phyloP scores from a whole-genome alignment of 2,113 vertebrate species.

The Xiphophorus maculatus region DNA sequence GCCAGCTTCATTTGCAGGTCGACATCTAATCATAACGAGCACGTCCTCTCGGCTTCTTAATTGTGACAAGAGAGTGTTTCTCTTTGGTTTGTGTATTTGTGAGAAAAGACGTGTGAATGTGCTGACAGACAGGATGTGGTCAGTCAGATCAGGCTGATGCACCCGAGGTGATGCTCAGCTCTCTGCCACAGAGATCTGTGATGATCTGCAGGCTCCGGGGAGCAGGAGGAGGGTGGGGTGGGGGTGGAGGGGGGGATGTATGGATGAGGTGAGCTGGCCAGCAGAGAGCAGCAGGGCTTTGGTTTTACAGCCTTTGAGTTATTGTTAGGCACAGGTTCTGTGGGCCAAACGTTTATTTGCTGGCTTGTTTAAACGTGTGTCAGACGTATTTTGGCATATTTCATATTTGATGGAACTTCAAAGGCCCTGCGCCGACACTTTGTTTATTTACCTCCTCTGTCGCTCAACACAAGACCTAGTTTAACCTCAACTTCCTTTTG shows the following conservation, averaged over 20 bases:
- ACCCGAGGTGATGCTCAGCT: slow-evolving; percentile 49
- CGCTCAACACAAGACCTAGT: background rate
- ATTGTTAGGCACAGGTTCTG: slow-evolving; percentile 34
- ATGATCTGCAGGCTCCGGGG: slow-evolving; percentile 33
- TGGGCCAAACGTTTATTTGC: slow-evolving; percentile 23
- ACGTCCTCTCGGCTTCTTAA: slow-evolving; percentile 8
- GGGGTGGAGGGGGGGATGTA: background rate
- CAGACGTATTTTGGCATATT: slow-evolving; percentile 8
- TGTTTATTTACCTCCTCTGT: slow-evolving; percentile 3
- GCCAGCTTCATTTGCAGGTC: slow-evolving; percentile 43
- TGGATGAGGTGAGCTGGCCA: slow-evolving; percentile 50
- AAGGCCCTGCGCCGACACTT: background rate
- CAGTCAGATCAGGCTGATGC: slow-evolving; percentile 62
- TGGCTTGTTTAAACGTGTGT: slow-evolving; percentile 47
- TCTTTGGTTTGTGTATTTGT: slow-evolving; percentile 52
- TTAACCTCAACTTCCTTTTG: slow-evolving; percentile 35
- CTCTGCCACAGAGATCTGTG: slow-evolving; percentile 51
- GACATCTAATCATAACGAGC: slow-evolving; percentile 37
- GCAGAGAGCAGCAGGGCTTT: slow-evolving; percentile 50
- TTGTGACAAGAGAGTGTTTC: slow-evolving; percentile 21
- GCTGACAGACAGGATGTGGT: slow-evolving; percentile 79
- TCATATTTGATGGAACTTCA: slow-evolving; percentile 3
- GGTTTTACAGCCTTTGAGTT: slow-evolving; percentile 32
- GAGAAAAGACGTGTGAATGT: slow-evolving; percentile 56
- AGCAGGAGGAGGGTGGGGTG: background rate